Evolutionary conservation across 2,113 vertebrate species (phyloP).

Genomic region (Takifugu bimaculatus): DNA sequence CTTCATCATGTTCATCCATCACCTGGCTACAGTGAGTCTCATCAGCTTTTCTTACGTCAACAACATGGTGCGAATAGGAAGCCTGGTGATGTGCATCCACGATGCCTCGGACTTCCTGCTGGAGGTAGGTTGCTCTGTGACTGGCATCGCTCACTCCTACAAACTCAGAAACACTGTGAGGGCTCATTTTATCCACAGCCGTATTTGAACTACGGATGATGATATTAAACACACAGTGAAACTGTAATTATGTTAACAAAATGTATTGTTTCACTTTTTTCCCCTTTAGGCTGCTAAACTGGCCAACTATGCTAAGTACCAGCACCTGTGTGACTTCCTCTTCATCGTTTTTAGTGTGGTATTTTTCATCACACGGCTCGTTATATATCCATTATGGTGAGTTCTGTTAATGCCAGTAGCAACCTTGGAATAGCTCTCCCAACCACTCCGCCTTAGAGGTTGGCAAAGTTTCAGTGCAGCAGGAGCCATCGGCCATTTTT

Average conservation of each 20-base stretch:
- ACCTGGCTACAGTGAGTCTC: conserved; percentile 84
- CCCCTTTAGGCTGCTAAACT: conserved; percentile 86
- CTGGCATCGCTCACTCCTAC: neutral
- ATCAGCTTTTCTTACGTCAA: conserved; percentile 93
- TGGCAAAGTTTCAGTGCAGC: too few species aligned
- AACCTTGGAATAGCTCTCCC: neutral
- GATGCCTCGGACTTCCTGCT: conserved; percentile 89
- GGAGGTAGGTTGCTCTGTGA: conserved; percentile 77
- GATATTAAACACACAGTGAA: too few species aligned
- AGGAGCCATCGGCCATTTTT: too few species aligned
- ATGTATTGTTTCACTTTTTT: conserved; percentile 3
- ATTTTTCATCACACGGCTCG: conserved; percentile 87
- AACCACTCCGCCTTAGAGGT: too few species aligned
- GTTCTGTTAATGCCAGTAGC: conserved; percentile 38
- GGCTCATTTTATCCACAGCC: too few species aligned
- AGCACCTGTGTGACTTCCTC: conserved; percentile 86
- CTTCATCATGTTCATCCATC: conserved; percentile 94
- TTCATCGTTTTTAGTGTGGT: conserved; percentile 86
- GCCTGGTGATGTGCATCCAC: conserved; percentile 87
- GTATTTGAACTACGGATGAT: neutral
- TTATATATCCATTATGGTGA: conserved; percentile 92
- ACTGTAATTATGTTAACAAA: too few species aligned
- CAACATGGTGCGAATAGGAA: conserved; percentile 93
- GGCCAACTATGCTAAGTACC: conserved; percentile 94
- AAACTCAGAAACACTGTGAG: neutral